Evolutionary conservation across 35 echinoderm and acorn worm species (phyloP).

Genomic region (Chiridota heheva): DNA sequence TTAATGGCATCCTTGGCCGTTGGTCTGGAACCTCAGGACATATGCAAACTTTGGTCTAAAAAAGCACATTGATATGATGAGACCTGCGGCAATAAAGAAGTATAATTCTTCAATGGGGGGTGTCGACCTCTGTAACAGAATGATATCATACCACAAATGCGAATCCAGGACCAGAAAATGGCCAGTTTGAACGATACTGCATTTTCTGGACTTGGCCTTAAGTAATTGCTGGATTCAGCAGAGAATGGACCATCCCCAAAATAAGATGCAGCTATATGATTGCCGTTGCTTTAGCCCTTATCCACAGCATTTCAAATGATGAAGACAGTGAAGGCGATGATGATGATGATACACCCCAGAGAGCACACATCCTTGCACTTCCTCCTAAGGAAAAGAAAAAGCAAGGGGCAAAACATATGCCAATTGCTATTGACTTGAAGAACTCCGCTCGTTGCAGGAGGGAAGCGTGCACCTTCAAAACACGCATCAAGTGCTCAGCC

Average conservation of each 20-base stretch:
- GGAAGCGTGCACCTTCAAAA: conserved; percentile 2
- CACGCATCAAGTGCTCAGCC: neutral
- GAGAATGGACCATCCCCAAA: neutral
- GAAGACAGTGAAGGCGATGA: neutral
- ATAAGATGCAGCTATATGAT: conserved; percentile 3
- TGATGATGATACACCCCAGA: too few relatives aligned
- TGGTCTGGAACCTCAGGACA: neutral
- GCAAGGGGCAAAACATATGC: neutral
- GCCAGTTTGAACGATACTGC: conserved; percentile 1
- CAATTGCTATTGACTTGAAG: neutral
- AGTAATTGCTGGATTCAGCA: conserved; percentile 30
- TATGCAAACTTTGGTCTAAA: neutral
- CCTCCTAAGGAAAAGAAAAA: neutral
- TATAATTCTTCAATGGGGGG: conserved; percentile 11
- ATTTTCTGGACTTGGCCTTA: conserved; percentile 3
- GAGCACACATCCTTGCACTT: neutral
- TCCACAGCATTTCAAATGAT: neutral
- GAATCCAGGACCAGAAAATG: neutral
- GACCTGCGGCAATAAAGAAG: neutral
- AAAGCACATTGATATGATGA: conserved; percentile 24
- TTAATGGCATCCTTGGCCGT: neutral
- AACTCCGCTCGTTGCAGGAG: conserved; percentile 17
- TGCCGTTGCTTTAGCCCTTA: neutral
- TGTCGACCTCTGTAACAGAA: conserved; percentile 17
- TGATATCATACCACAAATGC: conserved; percentile 13